Conservation (phyloP, 1,140 invertebrate species). For the Pararge aegeria region DNA sequence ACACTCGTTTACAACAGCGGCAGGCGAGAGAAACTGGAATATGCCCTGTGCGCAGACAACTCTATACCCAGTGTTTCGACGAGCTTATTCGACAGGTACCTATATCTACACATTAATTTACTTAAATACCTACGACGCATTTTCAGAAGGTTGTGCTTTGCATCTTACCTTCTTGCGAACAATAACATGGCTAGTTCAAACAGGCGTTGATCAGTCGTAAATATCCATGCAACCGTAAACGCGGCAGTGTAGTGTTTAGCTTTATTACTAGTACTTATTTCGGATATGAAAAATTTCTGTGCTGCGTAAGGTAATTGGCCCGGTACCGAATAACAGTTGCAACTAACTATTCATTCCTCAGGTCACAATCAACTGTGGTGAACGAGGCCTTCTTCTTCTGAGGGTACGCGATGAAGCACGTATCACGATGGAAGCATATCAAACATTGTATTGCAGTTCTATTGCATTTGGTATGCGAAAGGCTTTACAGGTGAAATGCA, state of each 20-base stretch:
- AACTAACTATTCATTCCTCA: constrained; percentile 59
- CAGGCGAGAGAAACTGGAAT: constrained; percentile 98
- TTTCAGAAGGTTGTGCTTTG: no score
- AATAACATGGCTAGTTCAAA: no score
- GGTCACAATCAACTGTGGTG: constrained; percentile 98
- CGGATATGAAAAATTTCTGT: no score
- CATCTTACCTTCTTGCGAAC: no score
- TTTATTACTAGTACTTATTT: no score
- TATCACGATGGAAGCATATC: constrained; percentile 97
- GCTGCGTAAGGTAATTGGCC: no score
- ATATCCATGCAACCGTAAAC: no score
- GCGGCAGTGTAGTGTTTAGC: no score
- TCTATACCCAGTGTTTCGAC: constrained; percentile 99
- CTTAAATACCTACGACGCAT: background rate
- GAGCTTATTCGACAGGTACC: constrained; percentile 75
- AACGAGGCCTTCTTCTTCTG: constrained; percentile 95
- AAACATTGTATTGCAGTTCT: constrained; percentile 97
- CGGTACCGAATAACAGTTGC: background rate
- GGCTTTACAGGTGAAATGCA: constrained; percentile 88
- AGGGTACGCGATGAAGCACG: constrained; percentile 96
- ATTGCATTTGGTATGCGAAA: constrained; percentile 99
- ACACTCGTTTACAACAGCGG: constrained; percentile 93
- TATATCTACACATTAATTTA: background rate
- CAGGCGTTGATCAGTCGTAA: no score
- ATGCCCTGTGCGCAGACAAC: constrained; percentile 94